Conservation (phyloP, 2,113 vertebrate genomes). For the Gopherus evgoodei region DNA sequence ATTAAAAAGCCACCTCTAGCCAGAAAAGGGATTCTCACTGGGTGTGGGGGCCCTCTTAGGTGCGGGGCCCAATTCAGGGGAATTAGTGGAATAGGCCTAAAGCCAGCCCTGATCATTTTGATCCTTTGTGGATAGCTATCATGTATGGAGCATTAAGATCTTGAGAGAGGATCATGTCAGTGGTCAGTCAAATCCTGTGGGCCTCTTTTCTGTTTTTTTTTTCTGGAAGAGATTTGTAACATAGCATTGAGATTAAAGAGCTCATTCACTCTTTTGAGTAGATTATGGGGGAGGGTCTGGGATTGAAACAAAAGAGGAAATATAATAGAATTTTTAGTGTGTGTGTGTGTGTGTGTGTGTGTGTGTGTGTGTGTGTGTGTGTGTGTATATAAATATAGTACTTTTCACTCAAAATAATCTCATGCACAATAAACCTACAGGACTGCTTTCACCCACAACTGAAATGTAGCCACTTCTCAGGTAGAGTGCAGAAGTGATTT, state of each 20-base stretch:
- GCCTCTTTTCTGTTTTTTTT: not conserved
- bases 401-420: not conserved
- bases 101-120: not conserved
- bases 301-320: not conserved
- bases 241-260: not conserved
- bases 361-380: not conserved
- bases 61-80: too few relatives aligned
- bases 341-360: not conserved
- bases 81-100: too few relatives aligned
- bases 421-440: not conserved
- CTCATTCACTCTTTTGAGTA: not conserved
- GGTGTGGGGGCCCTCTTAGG: too few relatives aligned
- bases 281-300: not conserved
- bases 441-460: not conserved
- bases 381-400: not conserved
- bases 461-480: not conserved
- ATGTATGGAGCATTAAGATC: not conserved
- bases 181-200: not conserved
- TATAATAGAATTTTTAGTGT: not conserved
- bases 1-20: too few relatives aligned
- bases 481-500: not conserved
- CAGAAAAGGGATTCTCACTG: too few relatives aligned
- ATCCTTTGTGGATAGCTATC: not conserved
- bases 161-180: not conserved
- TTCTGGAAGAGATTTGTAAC: conserved; percentile 3